Conservation (phyloP, 2,113 vertebrate genomes). For the Stegostoma tigrinum region DNA sequence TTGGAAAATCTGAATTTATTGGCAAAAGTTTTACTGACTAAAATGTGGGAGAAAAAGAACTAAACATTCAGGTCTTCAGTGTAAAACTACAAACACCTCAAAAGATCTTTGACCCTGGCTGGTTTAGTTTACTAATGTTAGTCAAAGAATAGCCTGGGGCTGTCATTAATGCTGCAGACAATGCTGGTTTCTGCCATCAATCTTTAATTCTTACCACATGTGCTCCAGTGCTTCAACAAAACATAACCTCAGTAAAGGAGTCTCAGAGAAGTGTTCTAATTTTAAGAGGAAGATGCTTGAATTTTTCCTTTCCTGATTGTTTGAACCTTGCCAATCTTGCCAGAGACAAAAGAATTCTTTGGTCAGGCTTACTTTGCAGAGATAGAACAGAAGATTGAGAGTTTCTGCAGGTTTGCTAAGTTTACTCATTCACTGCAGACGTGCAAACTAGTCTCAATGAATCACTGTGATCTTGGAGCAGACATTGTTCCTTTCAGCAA, state of each 20-base stretch:
- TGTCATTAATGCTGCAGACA: background rate
- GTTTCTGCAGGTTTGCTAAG: background rate
- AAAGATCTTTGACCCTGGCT: constrained; percentile 20
- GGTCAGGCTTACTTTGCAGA: background rate
- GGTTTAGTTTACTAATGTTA: constrained; percentile 35
- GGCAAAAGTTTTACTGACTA: background rate
- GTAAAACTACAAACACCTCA: constrained; percentile 3
- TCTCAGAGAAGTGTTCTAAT: background rate
- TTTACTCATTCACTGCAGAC: background rate
- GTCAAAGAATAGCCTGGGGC: background rate
- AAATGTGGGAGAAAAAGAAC: background rate
- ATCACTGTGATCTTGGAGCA: background rate
- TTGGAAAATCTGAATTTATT: background rate
- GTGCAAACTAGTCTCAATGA: background rate
- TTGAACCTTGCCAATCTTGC: background rate
- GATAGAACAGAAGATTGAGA: background rate
- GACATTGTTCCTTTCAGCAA: background rate
- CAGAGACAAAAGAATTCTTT: background rate
- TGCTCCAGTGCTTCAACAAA: background rate
- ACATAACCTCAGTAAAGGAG: background rate
- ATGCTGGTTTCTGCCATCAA: constrained; percentile 32
- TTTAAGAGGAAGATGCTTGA: background rate
- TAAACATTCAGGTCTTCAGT: background rate
- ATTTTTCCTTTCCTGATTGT: background rate
- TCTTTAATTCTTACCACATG: constrained; percentile 35